Base-by-base conservation (phyloP, 2,113 vertebrate species). In the Oryzias javanicus region DNA sequence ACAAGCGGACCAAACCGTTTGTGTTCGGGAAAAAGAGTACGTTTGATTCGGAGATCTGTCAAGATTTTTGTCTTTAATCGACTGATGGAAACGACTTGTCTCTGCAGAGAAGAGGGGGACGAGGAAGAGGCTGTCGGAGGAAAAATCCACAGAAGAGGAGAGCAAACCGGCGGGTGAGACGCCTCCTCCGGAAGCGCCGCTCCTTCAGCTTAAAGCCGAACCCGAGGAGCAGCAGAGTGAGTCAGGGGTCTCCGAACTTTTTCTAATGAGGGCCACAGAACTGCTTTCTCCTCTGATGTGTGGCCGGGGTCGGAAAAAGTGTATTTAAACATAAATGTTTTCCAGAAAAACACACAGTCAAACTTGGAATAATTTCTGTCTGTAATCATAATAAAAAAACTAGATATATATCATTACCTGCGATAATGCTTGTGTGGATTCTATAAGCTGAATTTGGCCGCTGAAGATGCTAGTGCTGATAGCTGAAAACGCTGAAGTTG, bases 21-120 rank as follows among this genome's bases (percentile, higher is more conserved):
- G 1, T 14, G 3, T 74, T 25, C 86, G 74, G 92, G 90, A 85
- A 91, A 91, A 97, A 92, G 89, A 94, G 96, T 98, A 91, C 79
- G 96, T 89, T 50, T 56, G 54, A 16, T 42, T 53, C 19, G 19
- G 29, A 55, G 29, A 47, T 54, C 1, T 65, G 27, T 57, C 3
- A 16, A 18, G 0, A 18, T n/a, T 8, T 44, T 16, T 27, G 12
- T 27, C n/a, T 48, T 17, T 24, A 40, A 52, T 1, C 44, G 0
- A 12, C 48, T 18, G 1, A 4, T 2, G 14, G 29, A 10, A 51
- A 53, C 6, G 1, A 42, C 25, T 4, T 27, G 29, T 60, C 44
- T 56, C 15, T 48, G 5, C 19, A 92, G 90, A 54, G 57, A 85
- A 61, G 71, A 84, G 17, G 57, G n/a, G 56, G 46, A 10, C 44